Base-by-base conservation (phyloP, 1,140 invertebrate species). In the Camponotus vicinus region DNA sequence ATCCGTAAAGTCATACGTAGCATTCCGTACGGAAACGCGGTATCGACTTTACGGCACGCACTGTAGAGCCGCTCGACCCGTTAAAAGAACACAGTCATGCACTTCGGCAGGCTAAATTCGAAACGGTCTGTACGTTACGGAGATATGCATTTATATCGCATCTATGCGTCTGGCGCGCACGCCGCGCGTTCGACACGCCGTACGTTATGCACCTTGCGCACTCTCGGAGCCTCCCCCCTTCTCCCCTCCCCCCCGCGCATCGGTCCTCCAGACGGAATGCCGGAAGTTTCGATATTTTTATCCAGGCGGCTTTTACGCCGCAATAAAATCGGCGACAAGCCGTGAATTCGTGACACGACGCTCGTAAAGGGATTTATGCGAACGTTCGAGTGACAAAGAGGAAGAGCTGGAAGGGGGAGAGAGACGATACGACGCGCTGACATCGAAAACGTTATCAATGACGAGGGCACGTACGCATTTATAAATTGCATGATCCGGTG, bases 271-370 rank as follows among this genome's bases (percentile, higher is more conserved):
- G 66, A 89, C 83, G 89, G 88, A 91, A 92, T 92, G 92, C 92
- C 91, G 92, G 89, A 93, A 91, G 92, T 93, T 89, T 92, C 90
- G 89, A 90, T 91, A 90, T 88, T 89, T 86, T 73, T 87, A 89
- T 90, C 88, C 90, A 89, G 49, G 85, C 90, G 86, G 89, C 90
- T 91, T 92, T 93, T 93, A 88, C 92, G 93, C 91, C 88, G 88
- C 92, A 93, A 93, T 94, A 93, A 94, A 93, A 94, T 94, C 90
- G 92, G 91, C 90, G 93, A 93, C 93, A 92, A 92, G 91, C 90
- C 91, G 92, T 93, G 93, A 94, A 94, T 93, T 93, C 92, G 92
- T 91, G 91, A 94, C 92, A 88, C 91, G 84, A 91, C 87, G 89
- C 89, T 92, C 93, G 93, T 93, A 93, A 94, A 94, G 88, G 90